Conservation (phyloP, 2,797 vertebrate species). For the Neostethus bicornis region DNA sequence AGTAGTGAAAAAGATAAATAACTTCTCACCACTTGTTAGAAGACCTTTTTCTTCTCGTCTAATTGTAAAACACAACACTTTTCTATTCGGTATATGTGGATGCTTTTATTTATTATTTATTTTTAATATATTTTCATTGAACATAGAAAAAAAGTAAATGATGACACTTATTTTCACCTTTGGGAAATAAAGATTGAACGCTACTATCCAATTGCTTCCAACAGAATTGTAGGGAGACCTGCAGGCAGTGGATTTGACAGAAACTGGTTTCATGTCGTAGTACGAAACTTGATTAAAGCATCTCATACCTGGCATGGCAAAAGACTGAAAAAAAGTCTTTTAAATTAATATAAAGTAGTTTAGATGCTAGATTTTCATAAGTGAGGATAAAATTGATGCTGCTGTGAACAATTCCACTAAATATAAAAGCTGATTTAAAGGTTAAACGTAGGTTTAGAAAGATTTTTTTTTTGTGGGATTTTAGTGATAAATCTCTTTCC, state of each 20-base stretch:
- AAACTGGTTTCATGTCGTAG: slow-evolving; percentile 11
- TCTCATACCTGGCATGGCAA: background rate
- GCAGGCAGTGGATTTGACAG: slow-evolving; percentile 25
- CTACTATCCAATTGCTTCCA: slow-evolving; percentile 25
- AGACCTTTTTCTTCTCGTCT: background rate
- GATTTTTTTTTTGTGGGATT: background rate
- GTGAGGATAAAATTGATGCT: background rate
- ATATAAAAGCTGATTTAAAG: slow-evolving; percentile 25
- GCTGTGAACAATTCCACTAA: background rate
- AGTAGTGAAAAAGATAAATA: background rate
- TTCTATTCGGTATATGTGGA: background rate
- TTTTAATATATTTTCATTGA: background rate
- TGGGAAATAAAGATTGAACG: slow-evolving; percentile 7
- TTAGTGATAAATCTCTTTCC: slow-evolving; percentile 29
- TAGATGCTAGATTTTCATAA: slow-evolving; percentile 8
- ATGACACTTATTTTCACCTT: slow-evolving; percentile 14
- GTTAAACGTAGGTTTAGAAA: background rate
- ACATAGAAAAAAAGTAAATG: slow-evolving; percentile 6
- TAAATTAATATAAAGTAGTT: background rate
- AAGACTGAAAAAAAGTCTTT: background rate
- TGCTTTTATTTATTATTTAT: background rate
- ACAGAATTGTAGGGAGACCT: slow-evolving; percentile 13
- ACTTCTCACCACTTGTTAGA: background rate
- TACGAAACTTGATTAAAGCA: slow-evolving; percentile 21
- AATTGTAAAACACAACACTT: background rate